Evolutionary conservation across 1,140 invertebrate species (phyloP).

Genomic region (Drosophila fuyamai): DNA sequence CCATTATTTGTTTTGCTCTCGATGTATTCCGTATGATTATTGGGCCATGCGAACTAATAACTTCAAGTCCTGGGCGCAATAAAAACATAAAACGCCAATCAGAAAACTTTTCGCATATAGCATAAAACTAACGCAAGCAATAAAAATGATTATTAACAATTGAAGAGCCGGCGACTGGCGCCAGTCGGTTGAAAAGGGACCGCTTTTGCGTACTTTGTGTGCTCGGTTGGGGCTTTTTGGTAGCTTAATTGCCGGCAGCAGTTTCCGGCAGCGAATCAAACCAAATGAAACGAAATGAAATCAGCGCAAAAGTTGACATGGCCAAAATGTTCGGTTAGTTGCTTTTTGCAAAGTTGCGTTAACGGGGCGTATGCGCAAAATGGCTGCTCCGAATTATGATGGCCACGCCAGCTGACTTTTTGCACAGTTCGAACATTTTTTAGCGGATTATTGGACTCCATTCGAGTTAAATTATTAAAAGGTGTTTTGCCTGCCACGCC

Average conservation of each 20-base stretch:
- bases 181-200: constrained; percentile 28
- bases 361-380: constrained; percentile 63
- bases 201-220: constrained; percentile 43
- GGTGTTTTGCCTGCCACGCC: constrained; percentile 43
- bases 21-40: constrained; percentile 69
- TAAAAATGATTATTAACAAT: constrained; percentile 84
- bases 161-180: constrained; percentile 78
- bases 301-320: constrained; percentile 71
- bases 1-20: constrained; percentile 47
- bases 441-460: constrained; percentile 59
- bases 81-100: constrained; percentile 82
- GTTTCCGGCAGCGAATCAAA: constrained; percentile 61
- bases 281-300: constrained; percentile 72
- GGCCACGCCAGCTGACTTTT: background rate
- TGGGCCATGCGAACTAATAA: constrained; percentile 78
- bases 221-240: constrained; percentile 45
- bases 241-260: constrained; percentile 78
- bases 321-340: constrained; percentile 40
- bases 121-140: constrained; percentile 79
- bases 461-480: constrained; percentile 73
- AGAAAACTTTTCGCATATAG: constrained; percentile 76
- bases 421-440: background rate
- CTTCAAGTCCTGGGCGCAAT: constrained; percentile 73
- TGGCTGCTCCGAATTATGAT: constrained; percentile 37
- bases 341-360: constrained; percentile 41